phyloP scores from a whole-genome alignment of 2,113 vertebrate species.

The Nicator chloris region DNA sequence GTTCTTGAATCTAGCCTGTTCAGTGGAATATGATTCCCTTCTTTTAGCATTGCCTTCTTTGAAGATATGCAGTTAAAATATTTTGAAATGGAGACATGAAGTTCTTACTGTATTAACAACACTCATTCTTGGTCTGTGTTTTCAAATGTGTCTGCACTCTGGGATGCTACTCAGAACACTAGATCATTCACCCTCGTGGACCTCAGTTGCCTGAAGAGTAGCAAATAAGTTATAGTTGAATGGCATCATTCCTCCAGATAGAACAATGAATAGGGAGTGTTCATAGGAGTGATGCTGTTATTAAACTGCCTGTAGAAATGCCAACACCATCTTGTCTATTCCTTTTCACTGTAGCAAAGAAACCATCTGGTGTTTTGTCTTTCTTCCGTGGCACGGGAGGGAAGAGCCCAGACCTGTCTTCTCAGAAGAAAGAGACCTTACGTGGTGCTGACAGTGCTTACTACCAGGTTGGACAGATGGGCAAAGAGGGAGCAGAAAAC shows the following conservation, averaged over 20 bases:
- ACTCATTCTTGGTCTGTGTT: background rate
- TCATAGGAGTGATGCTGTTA: background rate
- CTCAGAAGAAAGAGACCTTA: conserved; percentile 81
- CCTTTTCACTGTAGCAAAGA: conserved; percentile 73
- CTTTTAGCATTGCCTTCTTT: background rate
- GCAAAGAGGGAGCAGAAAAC: conserved; percentile 76
- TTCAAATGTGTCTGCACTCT: background rate
- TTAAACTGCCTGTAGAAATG: background rate
- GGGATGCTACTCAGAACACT: background rate
- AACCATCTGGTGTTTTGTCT: conserved; percentile 77
- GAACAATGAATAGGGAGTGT: background rate
- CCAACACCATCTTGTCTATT: background rate
- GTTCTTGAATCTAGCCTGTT: background rate
- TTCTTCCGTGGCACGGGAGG: conserved; percentile 83
- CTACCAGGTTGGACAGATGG: conserved; percentile 80
- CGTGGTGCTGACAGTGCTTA: conserved; percentile 82
- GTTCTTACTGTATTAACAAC: background rate
- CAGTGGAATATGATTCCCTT: background rate
- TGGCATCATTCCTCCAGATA: background rate
- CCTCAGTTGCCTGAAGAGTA: background rate
- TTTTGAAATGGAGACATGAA: background rate
- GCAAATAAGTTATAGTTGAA: background rate
- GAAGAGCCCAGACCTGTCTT: conserved; percentile 79
- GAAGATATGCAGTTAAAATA: background rate
- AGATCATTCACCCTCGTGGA: background rate